Conservation (phyloP, 2,888 invertebrate species). For the Athalia circularis region DNA sequence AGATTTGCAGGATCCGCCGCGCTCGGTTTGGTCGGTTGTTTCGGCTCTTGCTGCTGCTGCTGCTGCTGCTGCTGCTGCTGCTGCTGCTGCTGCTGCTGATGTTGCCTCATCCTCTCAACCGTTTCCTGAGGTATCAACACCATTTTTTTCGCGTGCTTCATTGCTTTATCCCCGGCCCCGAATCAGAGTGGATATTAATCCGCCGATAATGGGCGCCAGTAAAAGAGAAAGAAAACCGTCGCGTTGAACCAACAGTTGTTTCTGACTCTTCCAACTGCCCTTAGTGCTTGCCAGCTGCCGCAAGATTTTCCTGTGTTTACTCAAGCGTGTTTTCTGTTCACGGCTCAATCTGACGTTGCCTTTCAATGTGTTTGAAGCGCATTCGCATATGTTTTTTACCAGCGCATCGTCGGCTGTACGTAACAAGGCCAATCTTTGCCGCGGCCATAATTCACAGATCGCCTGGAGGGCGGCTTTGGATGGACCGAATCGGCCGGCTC, state of each 20-base stretch:
- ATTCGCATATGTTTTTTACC: constrained; percentile 21
- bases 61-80: no score
- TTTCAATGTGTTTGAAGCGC: not conserved
- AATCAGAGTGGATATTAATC: not conserved
- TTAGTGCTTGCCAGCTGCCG: not conserved
- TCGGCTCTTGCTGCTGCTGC: not conserved
- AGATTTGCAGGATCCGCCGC: not conserved
- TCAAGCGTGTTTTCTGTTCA: not conserved
- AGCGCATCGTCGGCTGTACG: not conserved
- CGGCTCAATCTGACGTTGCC: not conserved
- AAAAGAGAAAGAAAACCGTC: not conserved
- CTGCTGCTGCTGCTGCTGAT: no score
- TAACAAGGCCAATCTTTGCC: not conserved
- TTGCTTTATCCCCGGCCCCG: not conserved
- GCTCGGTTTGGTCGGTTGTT: not conserved
- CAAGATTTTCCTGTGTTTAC: not conserved
- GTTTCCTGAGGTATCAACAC: constrained; percentile 42
- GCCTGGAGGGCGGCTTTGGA: constrained; percentile 3
- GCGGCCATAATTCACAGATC: not conserved
- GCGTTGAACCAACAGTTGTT: constrained; percentile 31
- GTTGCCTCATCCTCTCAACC: not conserved
- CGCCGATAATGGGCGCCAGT: constrained; percentile 18
- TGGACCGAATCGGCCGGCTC: not conserved
- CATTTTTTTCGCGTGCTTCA: constrained; percentile 46
- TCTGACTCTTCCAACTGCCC: constrained; percentile 12